Base-by-base conservation (phyloP, 2,113 vertebrate genomes). In the Sturnira hondurensis region DNA sequence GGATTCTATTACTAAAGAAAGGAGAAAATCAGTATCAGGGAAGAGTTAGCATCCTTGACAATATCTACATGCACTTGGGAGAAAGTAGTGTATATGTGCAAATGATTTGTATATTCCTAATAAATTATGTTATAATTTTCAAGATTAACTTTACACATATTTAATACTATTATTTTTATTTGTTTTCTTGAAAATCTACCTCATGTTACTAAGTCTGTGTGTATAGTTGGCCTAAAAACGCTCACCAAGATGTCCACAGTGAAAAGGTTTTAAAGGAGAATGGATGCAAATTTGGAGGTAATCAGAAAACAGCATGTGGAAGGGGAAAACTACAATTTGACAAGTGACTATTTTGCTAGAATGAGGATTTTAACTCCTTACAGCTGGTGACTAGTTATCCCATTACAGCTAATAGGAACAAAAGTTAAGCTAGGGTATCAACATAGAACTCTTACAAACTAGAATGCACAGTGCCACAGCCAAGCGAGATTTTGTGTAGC, bases 171-270 rank as follows among this genome's bases (percentile, higher is more conserved):
- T 81, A 81, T 76, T 90, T 38, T 80, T 11, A 83, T 77, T 73
- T 89, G 4, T 82, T 78, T 90, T 85, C 50, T 82, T 81, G 71
- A 65, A 22, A 50, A 24, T 41, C 31, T 92, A 94, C 15, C 65
- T 96, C 38, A 76, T 87, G 65, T 92, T 87, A 74, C 50, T 92
- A 90, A 76, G 16, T 94, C 74, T 68, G 74, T 41, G 83, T 91
- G 88, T 20, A 41, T 24, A 76, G 26, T 77, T 84, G 31, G 17
- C 43, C 67, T 87, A 63, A 84, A 74, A 81, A 71, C 87, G 16
- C 22, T 97, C 86, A 84, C 36, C 71, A 74, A 74, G 24, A 80
- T 56, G 4, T 84, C 61, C 84, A 33, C 54, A 80, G 45, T 73
- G 80, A 94, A 20, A 83, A 87, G 7, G n/a, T 20, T 71, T 33